These are phyloP conservation scores for Aptenodytes patagonicus DNA, from an alignment of 2,113 vertebrate genomes.

Conservation along the genomic window DNA sequence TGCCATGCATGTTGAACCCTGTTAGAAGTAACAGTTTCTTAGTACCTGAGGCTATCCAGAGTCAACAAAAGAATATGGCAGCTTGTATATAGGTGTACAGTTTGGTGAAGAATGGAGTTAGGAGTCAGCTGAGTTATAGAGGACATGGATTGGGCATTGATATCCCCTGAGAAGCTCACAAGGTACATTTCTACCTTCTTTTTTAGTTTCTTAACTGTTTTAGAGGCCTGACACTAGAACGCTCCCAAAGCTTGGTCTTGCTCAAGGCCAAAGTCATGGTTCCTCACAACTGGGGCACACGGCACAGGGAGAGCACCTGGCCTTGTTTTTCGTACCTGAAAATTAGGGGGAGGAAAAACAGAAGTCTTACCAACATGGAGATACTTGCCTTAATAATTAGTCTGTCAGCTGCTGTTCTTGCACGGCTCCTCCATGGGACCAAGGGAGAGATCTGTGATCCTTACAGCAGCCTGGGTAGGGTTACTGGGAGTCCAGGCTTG, in stretches of 20 bases:
- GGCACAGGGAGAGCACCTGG: background rate
- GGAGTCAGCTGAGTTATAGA: background rate
- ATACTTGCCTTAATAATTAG: background rate
- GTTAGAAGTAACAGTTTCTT: background rate
- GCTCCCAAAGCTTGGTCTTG: background rate
- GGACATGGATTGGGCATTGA: background rate
- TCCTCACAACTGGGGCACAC: background rate
- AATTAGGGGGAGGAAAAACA: background rate
- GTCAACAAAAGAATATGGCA: background rate
- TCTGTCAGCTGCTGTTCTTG: background rate
- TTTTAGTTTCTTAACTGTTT: background rate
- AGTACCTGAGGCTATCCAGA: background rate
- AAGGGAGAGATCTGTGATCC: background rate
- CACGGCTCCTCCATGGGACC: accelerated
- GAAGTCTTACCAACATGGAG: background rate
- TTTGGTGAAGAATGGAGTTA: background rate
- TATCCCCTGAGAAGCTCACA: background rate
- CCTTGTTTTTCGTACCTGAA: background rate
- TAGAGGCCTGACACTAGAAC: background rate
- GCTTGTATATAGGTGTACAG: background rate
- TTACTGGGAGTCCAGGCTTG: background rate
- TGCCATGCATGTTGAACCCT: background rate
- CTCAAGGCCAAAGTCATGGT: background rate
- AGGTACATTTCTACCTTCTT: background rate
- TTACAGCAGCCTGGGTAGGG: background rate